Evolutionary conservation across 35 echinoderm and acorn worm species (phyloP), one percentile per base, ranked within the genome.

Genomic region (Apostichopus japonicus): DNA sequence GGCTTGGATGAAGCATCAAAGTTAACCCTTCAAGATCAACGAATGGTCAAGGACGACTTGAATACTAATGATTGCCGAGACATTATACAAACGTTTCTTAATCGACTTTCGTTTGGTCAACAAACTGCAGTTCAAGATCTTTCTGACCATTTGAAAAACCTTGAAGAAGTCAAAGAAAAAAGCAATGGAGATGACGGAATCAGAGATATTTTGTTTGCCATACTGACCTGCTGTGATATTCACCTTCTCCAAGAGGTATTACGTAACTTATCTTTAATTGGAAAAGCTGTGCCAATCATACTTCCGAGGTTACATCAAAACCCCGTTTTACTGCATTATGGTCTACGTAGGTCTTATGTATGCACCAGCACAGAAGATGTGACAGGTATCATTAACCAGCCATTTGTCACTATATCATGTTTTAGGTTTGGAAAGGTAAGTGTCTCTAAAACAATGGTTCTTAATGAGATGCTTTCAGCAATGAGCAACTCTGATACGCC

Each of bases 161-260:
- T 73, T 3, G 16, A 73, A 73, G 14, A 16, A 10, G 24, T 11
- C 5, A n/a, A 55, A 44, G 24, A 23, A 71, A 62, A 17, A 16
- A 54, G n/a, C 11, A 6, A 24, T 62, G 17, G 10, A 25, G 5
- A 21, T 71, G 58, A 44, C 17, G 61, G 86, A 14, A 67, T 56
- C 62, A 58, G 86, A 33, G 86, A 88, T 54, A 53, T 73, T 88
- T 55, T 88, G 21, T 88, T 72, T 54, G 58, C 86, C 13, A 19
- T 88, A 0, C 19, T 72, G 5, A 88, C 86, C 0, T 72, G 62
- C 71, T 88, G 86, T 72, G 86, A 88, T 19, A 59, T 55, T 15
- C 14, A 63, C 67, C 23, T 88, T 22, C 11, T 88, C 8, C 86
- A 88, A 73, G 86, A 88, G n/a, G 86, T 88, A 27, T 19, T 88